A percentile compares a stretch with the other conserved stretches of the same genome.
Evolutionary conservation across 2,113 vertebrate genomes (phyloP).

Genomic region (Ciconia maguari): DNA sequence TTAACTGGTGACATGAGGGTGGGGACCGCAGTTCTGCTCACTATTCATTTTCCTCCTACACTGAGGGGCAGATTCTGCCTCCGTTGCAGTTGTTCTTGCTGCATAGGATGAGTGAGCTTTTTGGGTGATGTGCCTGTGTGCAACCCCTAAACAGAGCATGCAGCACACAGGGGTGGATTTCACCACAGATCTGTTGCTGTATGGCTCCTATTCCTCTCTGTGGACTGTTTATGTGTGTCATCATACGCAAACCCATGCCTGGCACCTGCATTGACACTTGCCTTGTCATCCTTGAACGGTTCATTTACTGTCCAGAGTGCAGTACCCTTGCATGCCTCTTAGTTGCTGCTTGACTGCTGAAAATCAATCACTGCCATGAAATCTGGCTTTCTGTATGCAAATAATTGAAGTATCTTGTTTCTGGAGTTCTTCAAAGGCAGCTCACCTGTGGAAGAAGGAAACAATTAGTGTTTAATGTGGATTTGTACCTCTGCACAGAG

Average conservation of each 20-base stretch:
- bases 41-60: constrained; percentile 1
- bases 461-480: background rate
- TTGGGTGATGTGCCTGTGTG: background rate
- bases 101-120: background rate
- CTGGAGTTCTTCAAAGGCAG: background rate
- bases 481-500: background rate
- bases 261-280: background rate
- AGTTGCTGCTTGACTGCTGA: background rate
- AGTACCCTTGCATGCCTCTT: background rate
- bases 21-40: background rate
- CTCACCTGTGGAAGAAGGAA: background rate
- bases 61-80: background rate
- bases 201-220: background rate
- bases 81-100: background rate
- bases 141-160: background rate
- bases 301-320: background rate
- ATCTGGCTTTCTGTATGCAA: background rate
- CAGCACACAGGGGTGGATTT: background rate
- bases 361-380: background rate
- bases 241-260: background rate
- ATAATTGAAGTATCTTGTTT: background rate
- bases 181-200: background rate
- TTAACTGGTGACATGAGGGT: background rate
- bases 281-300: background rate
- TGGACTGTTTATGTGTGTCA: background rate